Evolutionary conservation across 2,797 vertebrate species (phyloP), one percentile per base, ranked within the genome.

Genomic region (Enteromius unitaeniatus): DNA sequence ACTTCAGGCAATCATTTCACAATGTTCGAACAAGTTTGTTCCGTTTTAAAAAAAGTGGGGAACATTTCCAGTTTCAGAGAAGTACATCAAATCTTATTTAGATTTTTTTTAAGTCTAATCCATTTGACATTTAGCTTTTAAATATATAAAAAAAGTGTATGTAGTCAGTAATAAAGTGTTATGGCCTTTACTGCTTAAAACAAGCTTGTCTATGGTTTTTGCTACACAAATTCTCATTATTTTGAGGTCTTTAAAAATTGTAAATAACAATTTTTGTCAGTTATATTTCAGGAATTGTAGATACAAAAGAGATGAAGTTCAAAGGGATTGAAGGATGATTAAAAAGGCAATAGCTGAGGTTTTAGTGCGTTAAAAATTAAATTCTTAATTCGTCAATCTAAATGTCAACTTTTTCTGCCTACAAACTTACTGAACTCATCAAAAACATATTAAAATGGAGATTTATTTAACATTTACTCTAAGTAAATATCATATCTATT

Each of bases 381-480:
- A 4, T 31, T 19, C 19, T 42, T n/a, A n/a, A 51, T 34, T 67
- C 19, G 15, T 3, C 1, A 15, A 40, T 72, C 6, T 60, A 73
- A 78, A 81, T 42, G 37, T 77, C 26, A 73, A 81, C 26, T 34
- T 45, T 70, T 74, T 14, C 28, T 17, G 34, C 37, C 60, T 37
- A 3, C 37, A 73, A 65, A 65, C 28, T 40, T 64, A 21, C 14
- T 1, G 4, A 82, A 40, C 21, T 67, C n/a, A 42, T 21, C 60
- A n/a, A 21, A 53, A 49, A 75, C 40, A 51, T 51, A 53, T 75
- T 67, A 82, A 82, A 67, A 40, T 53, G 21, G 60, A 75, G 21
- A 67, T 82, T 40, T 75, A 75, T 76, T 82, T 75, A 75, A 74
- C 60, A 75, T 74, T 65, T 17, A 64, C 58, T 75, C 7, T 49